A percentile compares a stretch with the other conserved stretches of the same genome.
Evolutionary conservation across 2,113 vertebrate species (phyloP).

Genomic region (Noctilio leporinus): DNA sequence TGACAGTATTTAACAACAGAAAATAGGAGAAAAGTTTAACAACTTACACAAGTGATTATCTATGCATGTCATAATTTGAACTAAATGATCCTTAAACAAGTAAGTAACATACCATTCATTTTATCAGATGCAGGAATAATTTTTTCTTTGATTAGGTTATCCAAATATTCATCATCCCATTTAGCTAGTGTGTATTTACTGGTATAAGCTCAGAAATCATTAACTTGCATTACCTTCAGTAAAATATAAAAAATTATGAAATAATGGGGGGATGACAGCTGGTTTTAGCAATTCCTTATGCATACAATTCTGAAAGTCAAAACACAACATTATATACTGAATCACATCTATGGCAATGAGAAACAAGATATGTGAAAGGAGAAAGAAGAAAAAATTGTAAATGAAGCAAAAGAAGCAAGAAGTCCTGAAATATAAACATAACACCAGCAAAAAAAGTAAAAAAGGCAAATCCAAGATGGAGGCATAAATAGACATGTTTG

Average conservation of each 20-base stretch:
- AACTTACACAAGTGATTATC: not conserved
- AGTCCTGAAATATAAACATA: not conserved
- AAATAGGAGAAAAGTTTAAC: not conserved
- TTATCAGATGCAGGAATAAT: not conserved
- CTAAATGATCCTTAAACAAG: not conserved
- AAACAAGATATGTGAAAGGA: not conserved
- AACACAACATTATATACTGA: not conserved
- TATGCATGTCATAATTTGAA: not conserved
- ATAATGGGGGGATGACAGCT: not conserved
- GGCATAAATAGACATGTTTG: too few species aligned
- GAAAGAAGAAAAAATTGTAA: not conserved
- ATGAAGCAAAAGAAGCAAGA: not conserved
- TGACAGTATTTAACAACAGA: not conserved
- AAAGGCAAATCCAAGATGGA: too few species aligned
- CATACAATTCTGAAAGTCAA: not conserved
- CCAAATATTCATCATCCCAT: not conserved
- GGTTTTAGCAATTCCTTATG: not conserved
- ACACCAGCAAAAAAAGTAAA: not conserved
- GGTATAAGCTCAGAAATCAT: not conserved
- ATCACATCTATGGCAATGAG: not conserved
- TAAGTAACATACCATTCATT: not conserved
- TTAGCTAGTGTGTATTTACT: not conserved
- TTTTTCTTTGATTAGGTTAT: not conserved
- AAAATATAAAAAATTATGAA: not conserved
- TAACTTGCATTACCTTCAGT: not conserved